These are phyloP conservation scores for Holothuria scabra DNA, from an alignment of 53 echinoderm and acorn worm genomes.

Conservation along the genomic window DNA sequence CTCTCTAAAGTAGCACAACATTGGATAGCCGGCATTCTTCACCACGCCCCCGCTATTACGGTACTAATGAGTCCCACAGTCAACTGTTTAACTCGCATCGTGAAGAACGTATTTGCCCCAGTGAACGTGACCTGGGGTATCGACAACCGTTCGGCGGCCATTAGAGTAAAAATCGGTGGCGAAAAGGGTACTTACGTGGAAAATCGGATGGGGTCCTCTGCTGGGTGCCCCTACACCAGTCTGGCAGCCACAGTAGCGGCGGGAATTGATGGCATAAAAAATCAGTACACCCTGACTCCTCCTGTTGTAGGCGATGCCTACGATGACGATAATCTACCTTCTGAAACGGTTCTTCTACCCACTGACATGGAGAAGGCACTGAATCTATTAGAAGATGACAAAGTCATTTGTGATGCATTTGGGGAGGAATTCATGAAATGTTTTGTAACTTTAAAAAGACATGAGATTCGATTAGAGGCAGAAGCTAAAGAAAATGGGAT, in stretches of 20 bases:
- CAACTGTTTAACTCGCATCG: slow-evolving; percentile 61
- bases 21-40: slow-evolving; percentile 82
- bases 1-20: slow-evolving; percentile 64
- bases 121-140: slow-evolving; percentile 69
- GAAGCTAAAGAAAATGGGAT: slow-evolving; percentile 47
- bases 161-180: slow-evolving; percentile 66
- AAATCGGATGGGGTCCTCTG: slow-evolving; percentile 65
- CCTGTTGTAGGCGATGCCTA: slow-evolving; percentile 33
- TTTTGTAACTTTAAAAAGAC: slow-evolving; percentile 56
- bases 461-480: slow-evolving; percentile 48
- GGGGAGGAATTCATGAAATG: slow-evolving; percentile 65
- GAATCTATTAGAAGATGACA: slow-evolving; percentile 56
- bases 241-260: slow-evolving; percentile 73
- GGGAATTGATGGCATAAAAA: slow-evolving; percentile 73
- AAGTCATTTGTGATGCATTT: slow-evolving; percentile 51
- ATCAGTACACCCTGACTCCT: slow-evolving; percentile 45
- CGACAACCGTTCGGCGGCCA: slow-evolving; percentile 67
- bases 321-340: slow-evolving; percentile 25
- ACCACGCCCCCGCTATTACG: slow-evolving; percentile 68
- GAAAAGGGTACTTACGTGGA: slow-evolving; percentile 75
- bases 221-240: slow-evolving; percentile 66
- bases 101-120: neutral
- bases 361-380: slow-evolving; percentile 52
- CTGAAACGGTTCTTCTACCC: slow-evolving; percentile 49
- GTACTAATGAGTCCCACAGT: slow-evolving; percentile 61